Base-by-base conservation (phyloP, 1,140 invertebrate genomes). In the Lepeophtheirus salmonis region DNA sequence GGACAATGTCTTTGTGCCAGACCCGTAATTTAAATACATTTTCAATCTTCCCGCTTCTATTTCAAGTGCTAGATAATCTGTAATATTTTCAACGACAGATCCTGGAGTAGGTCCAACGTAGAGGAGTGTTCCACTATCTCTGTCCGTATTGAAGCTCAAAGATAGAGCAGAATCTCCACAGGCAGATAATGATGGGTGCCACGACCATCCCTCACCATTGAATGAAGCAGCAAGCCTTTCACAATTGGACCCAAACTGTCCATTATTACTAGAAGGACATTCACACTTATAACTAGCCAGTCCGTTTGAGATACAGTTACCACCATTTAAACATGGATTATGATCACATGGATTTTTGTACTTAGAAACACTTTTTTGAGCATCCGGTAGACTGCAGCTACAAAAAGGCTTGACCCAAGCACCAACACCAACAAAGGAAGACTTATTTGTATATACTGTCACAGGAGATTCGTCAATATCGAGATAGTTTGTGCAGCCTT, bases 391-490 rank as follows among this genome's bases (percentile, higher is more conserved):
- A 21, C 16, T 30, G 48, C 66, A 67, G 17, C 59, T 61, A 66
- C 88, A 92, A 30, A 81, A 74, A 0, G 86, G 79, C 66, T 83
- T 77, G 0, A 89, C 79, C 1, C 81, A 76, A 0, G 88, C 86
- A 52, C 80, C 78, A 0, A 94, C 84, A 0, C 89, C 88, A 4
- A 92, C 84, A 67, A 92, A 89, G 2, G 87, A 86, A 1, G 83
- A 87, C 1, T 78, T 82, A 67, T 94, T 94, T 0, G 89, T 88
- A 66, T 83, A 90, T 0, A 94, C 83, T 3, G 80, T 74, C 26
- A 81, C 79, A 0, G 86, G 83, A n/a, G 78, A 76, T 1, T 79
- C 78, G 53, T 76, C 80, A 63, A 81, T 81, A 63, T 79, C 79
- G 55, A 89, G 70, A 17, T 76, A 73, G 65, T 83, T 88, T 1